Base-by-base conservation (phyloP, 2,797 vertebrate genomes). In the Diglossa cyanea region DNA sequence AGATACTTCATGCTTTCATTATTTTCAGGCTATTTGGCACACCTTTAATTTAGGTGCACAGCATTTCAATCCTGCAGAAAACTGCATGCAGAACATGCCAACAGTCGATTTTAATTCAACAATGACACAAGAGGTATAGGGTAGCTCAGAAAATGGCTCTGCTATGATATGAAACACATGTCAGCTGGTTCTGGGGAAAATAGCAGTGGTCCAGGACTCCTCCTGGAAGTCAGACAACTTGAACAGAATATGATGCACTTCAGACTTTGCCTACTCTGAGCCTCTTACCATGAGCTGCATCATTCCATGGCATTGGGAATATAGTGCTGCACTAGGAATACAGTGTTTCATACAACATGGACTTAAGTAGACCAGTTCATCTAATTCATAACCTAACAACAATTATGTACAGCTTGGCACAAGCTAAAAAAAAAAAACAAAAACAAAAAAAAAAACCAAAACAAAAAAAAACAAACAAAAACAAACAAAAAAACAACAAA, bases 21-120 rank as follows among this genome's bases (percentile, higher is more conserved):
- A 70, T 84, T 84, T 84, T 62, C 78, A 93, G 65, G 54, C 88
- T 85, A 39, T 74, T 86, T 93, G 86, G 91, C 85, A 89, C 75
- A 95, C 75, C 78, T 85, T 87, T 58, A 74, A 73, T 30, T 93
- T 85, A 67, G 24, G 1, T 16, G 54, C 54, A 73, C 44, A 72
- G 51, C 60, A 65, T 84, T 88, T 96, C 74, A 90, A 74, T 62
- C 48, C 73, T 58, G 83, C 37, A 93, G 60, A 87, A 83, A 95
- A 92, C 40, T 18, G 23, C 65, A 42, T 55, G 15, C 63, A 77
- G 90, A 87, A 87, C 65, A 55, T 51, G 86, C 87, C 89, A 94
- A 50, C 58, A 60, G 42, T 51, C 66, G 66, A 74, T 81, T 79
- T 93, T 63, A 95, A 88, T 37, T 30, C 60, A 93, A 60, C 54